Percentiles rank a stretch among this genome's conserved stretches.
phyloP scores from a whole-genome alignment of 2,888 invertebrate genomes.

The Amaurobius ferox region DNA sequence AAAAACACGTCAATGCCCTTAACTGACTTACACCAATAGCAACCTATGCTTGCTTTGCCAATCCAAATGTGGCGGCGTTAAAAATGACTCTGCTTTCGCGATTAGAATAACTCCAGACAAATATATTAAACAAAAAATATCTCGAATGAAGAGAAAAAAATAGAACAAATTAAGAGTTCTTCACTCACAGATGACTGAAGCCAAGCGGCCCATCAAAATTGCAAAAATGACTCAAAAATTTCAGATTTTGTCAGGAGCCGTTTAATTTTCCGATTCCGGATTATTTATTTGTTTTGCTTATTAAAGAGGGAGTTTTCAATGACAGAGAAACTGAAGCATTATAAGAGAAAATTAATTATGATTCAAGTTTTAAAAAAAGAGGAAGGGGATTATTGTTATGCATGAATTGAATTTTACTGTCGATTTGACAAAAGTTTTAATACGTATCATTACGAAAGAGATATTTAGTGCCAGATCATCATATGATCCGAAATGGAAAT shows the following conservation, averaged over 20 bases:
- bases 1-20: no score
- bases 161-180: constrained; percentile 63
- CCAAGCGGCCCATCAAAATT: constrained; percentile 62
- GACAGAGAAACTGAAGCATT: constrained; percentile 28
- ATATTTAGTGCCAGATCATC: no score
- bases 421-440: background rate
- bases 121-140: constrained; percentile 21
- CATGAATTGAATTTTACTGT: background rate
- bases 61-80: constrained; percentile 45
- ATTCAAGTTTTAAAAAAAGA: constrained; percentile 14
- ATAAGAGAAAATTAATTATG: constrained; percentile 39
- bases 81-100: constrained; percentile 44
- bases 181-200: constrained; percentile 53
- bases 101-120: constrained; percentile 30
- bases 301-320: constrained; percentile 19
- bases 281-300: constrained; percentile 53
- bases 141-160: constrained; percentile 16
- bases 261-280: constrained; percentile 43
- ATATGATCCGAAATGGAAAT: no score
- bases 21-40: constrained; percentile 23
- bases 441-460: no score
- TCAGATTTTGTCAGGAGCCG: constrained; percentile 49
- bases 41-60: background rate
- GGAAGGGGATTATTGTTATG: background rate
- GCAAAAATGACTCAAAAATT: constrained; percentile 48